phyloP scores from a whole-genome alignment of 2,888 invertebrate species.

The Aphelenchoides bicaudatus region DNA sequence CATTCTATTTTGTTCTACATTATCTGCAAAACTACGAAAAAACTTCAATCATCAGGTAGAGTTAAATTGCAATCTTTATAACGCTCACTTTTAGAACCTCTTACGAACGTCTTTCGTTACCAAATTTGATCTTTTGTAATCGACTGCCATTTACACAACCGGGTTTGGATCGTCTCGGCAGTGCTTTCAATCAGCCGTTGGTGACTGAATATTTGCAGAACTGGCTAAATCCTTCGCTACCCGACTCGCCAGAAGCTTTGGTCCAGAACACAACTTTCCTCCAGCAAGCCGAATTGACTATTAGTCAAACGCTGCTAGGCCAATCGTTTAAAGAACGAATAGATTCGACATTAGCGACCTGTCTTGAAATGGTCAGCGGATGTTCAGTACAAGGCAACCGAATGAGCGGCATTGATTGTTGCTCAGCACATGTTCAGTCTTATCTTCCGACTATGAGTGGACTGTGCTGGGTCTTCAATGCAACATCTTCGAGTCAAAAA shows the following conservation, averaged over 20 bases:
- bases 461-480: conserved; percentile 16
- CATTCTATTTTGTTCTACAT: conserved; percentile 42
- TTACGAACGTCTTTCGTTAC: conserved; percentile 37
- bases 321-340: conserved; percentile 17
- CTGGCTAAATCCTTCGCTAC: conserved; percentile 41
- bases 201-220: conserved; percentile 39
- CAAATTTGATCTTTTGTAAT: conserved; percentile 46
- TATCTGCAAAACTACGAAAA: conserved; percentile 37
- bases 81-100: conserved; percentile 27
- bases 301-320: conserved; percentile 20
- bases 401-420: conserved; percentile 14
- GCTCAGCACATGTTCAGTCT: conserved; percentile 9
- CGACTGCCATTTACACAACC: conserved; percentile 25
- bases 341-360: conserved; percentile 9
- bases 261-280: conserved; percentile 26
- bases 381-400: conserved; percentile 18
- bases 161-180: conserved; percentile 20
- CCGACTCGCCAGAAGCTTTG: conserved; percentile 36
- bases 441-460: conserved; percentile 15
- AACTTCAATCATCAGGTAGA: neutral
- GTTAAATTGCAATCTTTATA: neutral
- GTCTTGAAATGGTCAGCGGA: conserved; percentile 16
- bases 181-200: conserved; percentile 10
- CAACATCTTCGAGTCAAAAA: conserved; percentile 4
- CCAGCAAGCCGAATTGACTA: conserved; percentile 20